Conservation (phyloP, 2,113 vertebrate genomes). For the Engraulis encrasicolus region DNA sequence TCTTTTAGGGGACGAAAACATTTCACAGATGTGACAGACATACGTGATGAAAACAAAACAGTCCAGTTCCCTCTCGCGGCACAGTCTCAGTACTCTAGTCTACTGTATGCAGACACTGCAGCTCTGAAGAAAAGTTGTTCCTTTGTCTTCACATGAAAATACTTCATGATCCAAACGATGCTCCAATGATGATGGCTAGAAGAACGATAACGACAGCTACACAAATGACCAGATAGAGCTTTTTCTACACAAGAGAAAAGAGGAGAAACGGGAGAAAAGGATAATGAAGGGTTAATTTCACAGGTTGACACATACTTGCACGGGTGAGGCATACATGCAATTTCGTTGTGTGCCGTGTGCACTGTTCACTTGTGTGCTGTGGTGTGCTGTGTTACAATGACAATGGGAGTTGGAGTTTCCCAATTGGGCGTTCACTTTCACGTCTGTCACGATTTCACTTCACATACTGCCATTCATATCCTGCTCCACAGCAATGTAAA, state of each 20-base stretch:
- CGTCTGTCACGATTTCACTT: too few relatives aligned
- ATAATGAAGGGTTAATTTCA: neutral
- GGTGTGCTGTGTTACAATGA: too few relatives aligned
- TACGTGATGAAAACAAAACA: neutral
- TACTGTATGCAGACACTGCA: neutral
- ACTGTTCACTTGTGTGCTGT: too few relatives aligned
- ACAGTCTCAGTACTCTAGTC: neutral
- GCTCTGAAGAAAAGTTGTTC: neutral
- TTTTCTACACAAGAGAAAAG: slow-evolving; percentile 76
- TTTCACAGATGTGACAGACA: too few relatives aligned
- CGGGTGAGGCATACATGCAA: too few relatives aligned
- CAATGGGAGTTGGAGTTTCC: too few relatives aligned
- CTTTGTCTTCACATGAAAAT: neutral
- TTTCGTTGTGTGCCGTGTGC: too few relatives aligned
- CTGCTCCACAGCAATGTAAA: too few relatives aligned
- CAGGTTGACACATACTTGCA: neutral
- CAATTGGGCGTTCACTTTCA: too few relatives aligned
- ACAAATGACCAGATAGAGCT: slow-evolving; percentile 80
- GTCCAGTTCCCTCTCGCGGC: neutral
- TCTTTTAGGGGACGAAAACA: neutral
- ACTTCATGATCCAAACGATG: slow-evolving; percentile 32
- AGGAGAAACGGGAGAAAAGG: neutral
- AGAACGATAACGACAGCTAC: slow-evolving; percentile 79
- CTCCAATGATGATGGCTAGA: slow-evolving; percentile 79
- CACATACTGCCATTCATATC: too few relatives aligned